Percentiles rank a stretch among this genome's conserved stretches.
These are phyloP conservation scores for Ormia ochracea DNA, from an alignment of 2,888 invertebrate species.

Conservation along the genomic window DNA sequence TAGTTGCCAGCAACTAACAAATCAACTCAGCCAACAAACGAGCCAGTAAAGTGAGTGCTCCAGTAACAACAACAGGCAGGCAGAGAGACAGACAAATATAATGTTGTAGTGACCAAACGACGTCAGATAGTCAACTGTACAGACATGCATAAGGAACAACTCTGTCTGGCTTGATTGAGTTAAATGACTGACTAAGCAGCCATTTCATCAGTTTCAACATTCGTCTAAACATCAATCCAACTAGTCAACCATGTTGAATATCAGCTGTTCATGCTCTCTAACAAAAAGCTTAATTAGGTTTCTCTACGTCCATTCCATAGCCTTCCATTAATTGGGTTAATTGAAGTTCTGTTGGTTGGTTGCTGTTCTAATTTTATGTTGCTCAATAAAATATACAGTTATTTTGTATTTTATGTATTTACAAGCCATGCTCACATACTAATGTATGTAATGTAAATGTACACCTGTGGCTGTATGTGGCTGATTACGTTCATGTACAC, in stretches of 20 bases:
- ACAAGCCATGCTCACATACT: background rate
- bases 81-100: background rate
- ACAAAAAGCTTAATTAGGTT: constrained; percentile 74
- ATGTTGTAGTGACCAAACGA: constrained; percentile 14
- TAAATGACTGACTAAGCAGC: constrained; percentile 25
- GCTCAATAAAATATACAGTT: constrained; percentile 6
- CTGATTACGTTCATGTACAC: too few relatives aligned
- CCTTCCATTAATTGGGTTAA: constrained; percentile 75
- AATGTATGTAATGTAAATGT: background rate
- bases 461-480: too few relatives aligned
- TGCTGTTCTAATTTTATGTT: constrained; percentile 52
- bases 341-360: constrained; percentile 68
- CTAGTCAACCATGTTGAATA: constrained; percentile 50
- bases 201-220: background rate
- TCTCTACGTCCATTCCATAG: constrained; percentile 51
- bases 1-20: constrained; percentile 35
- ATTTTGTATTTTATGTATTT: background rate
- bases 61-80: constrained; percentile 11
- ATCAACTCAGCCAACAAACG: constrained; percentile 24
- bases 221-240: constrained; percentile 10
- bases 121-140: background rate
- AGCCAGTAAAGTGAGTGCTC: constrained; percentile 42
- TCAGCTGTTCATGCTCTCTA: constrained; percentile 59
- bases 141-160: background rate
- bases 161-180: background rate